Evolutionary conservation across 2,797 vertebrate species (phyloP).

Genomic region (Bradypodion ventrale): DNA sequence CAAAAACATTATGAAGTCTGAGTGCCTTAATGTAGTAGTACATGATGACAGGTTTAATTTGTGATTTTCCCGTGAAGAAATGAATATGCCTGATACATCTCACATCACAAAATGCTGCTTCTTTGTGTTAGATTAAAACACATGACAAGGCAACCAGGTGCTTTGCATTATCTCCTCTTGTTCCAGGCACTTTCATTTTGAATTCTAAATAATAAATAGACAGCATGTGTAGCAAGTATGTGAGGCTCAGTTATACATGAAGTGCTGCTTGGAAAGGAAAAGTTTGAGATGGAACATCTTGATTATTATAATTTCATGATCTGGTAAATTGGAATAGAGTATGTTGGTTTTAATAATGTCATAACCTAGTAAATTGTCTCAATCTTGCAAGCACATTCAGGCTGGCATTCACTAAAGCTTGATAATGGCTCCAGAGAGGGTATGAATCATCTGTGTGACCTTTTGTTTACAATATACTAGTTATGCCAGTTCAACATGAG

Average conservation of each 20-base stretch:
- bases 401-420: neutral
- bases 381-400: neutral
- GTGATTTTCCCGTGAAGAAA: constrained; percentile 7
- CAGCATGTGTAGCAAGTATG: neutral
- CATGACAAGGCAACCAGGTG: neutral
- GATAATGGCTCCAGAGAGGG: neutral
- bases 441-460: constrained; percentile 13
- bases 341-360: neutral
- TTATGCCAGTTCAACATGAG: neutral
- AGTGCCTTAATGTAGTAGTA: constrained; percentile 7
- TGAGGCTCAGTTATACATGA: neutral
- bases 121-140: neutral
- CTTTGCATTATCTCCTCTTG: neutral
- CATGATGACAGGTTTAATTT: neutral
- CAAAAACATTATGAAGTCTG: neutral
- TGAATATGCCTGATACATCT: neutral
- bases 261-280: neutral
- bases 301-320: neutral
- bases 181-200: constrained; percentile 5
- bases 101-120: neutral
- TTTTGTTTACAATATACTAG: neutral
- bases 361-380: neutral
- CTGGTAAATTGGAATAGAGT: no score
- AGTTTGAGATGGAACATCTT: neutral
- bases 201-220: neutral